phyloP scores from a whole-genome alignment of 2,888 invertebrate species.

The Therioaphis trifolii region DNA sequence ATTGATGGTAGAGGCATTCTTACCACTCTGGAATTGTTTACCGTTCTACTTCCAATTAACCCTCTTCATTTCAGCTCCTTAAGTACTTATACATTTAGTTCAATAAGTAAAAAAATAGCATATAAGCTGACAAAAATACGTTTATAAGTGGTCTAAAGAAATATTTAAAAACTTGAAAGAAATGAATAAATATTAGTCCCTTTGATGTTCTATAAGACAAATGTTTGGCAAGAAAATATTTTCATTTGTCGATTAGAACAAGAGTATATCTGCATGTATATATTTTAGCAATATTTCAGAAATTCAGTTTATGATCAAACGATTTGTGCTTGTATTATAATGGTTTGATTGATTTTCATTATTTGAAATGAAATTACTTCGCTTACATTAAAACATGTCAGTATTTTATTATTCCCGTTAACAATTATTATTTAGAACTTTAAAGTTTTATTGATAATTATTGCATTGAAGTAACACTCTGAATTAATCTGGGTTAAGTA shows the following conservation, averaged over 20 bases:
- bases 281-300: neutral
- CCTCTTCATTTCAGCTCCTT: neutral
- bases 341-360: neutral
- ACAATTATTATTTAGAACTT: too few relatives aligned
- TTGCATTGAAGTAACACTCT: too few relatives aligned
- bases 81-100: neutral
- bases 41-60: constrained; percentile 3
- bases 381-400: too few relatives aligned
- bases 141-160: neutral
- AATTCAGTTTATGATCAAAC: neutral
- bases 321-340: neutral
- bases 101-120: constrained; percentile 12
- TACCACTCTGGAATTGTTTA: constrained; percentile 36
- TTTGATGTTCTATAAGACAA: constrained; percentile 29
- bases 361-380: too few relatives aligned
- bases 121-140: neutral
- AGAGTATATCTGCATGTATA: neutral
- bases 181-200: neutral
- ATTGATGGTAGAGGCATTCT: constrained; percentile 52
- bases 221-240: neutral
- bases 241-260: constrained; percentile 7
- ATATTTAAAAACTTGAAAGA: constrained; percentile 6
- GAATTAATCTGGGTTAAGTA: too few relatives aligned
- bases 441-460: too few relatives aligned
- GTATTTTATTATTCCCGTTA: too few relatives aligned